Conservation (phyloP, 2,888 invertebrate species). For the Cephus sareptanus region DNA sequence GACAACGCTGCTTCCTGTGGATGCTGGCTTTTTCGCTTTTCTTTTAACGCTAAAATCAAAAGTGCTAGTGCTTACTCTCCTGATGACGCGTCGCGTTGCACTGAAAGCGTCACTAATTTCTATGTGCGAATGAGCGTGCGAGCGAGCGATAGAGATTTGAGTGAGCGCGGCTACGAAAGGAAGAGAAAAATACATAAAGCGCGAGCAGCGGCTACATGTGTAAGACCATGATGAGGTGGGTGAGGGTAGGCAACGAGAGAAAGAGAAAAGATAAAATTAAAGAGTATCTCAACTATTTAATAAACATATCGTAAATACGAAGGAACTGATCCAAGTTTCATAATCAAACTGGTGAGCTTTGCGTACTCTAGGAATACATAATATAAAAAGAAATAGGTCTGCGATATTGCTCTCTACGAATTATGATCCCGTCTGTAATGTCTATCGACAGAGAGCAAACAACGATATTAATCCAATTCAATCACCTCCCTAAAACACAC, state of each 20-base stretch:
- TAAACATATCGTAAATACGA: background rate
- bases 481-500: slow-evolving; percentile 51
- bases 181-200: background rate
- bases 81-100: slow-evolving; percentile 8
- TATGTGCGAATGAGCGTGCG: background rate
- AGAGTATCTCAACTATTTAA: slow-evolving; percentile 1
- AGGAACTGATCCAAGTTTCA: background rate
- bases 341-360: background rate
- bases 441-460: slow-evolving; percentile 2
- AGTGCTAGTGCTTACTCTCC: slow-evolving; percentile 13
- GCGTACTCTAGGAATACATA: slow-evolving; percentile 12
- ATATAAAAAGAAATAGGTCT: background rate
- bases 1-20: background rate
- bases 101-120: background rate
- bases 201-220: background rate
- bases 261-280: background rate
- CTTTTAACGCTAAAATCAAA: slow-evolving; percentile 55
- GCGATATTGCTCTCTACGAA: background rate
- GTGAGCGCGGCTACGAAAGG: background rate
- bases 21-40: slow-evolving; percentile 48
- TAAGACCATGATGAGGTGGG: background rate
- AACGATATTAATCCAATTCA: slow-evolving; percentile 38
- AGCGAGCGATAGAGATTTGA: background rate
- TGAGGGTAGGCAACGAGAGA: background rate
- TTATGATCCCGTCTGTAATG: background rate